Evolutionary conservation across 2,797 vertebrate genomes (phyloP).

Genomic region (Benthosema pterotum): DNA sequence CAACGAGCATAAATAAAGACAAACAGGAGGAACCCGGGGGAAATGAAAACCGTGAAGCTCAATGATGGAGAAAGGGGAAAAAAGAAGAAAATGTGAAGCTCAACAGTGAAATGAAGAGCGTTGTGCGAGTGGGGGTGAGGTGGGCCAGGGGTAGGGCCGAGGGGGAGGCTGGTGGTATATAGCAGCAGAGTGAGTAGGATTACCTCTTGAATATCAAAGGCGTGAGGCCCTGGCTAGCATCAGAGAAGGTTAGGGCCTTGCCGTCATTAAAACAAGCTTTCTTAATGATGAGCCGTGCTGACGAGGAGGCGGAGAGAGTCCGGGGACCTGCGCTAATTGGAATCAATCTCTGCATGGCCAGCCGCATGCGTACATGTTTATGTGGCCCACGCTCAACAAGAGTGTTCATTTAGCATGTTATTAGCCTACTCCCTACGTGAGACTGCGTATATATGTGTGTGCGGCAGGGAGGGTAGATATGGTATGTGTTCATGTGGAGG

Average conservation of each 20-base stretch:
- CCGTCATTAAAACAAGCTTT: slow-evolving; percentile 66
- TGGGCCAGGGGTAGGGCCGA: slow-evolving; percentile 5
- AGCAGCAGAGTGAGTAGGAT: slow-evolving; percentile 49
- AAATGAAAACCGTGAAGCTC: slow-evolving; percentile 27
- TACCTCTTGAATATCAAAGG: slow-evolving; percentile 75
- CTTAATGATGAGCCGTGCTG: slow-evolving; percentile 72
- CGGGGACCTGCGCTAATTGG: slow-evolving; percentile 65
- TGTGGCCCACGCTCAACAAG: neutral
- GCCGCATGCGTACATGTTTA: slow-evolving; percentile 22
- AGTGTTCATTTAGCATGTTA: neutral
- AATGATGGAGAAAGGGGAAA: no score
- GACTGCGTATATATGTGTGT: neutral
- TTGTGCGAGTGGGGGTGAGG: slow-evolving; percentile 4
- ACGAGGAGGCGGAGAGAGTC: slow-evolving; percentile 55
- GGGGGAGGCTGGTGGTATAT: slow-evolving; percentile 21
- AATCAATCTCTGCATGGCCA: slow-evolving; percentile 67
- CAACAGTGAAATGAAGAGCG: no score
- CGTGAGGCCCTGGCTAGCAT: slow-evolving; percentile 48
- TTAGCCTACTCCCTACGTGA: neutral
- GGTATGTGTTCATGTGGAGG: slow-evolving; percentile 27
- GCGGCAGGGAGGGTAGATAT: neutral
- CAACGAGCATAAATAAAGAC: neutral
- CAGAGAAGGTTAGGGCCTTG: slow-evolving; percentile 55
- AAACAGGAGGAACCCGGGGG: neutral
- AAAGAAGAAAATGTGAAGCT: slow-evolving; percentile 2